Evolutionary conservation across 2,113 vertebrate species (phyloP).

Genomic region (Oceanites oceanicus): DNA sequence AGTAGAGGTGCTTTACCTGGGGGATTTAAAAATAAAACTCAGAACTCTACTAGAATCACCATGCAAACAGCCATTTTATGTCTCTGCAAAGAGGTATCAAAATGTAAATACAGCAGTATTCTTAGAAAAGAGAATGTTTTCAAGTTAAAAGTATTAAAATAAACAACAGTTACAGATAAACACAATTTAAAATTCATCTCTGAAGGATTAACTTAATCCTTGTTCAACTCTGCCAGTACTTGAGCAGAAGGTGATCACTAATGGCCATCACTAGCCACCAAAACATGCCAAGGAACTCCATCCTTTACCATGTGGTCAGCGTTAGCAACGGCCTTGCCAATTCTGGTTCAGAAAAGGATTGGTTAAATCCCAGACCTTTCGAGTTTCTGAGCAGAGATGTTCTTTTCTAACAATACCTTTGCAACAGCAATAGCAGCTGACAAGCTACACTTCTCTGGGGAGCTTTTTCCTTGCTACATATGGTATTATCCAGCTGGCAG

Average conservation of each 20-base stretch:
- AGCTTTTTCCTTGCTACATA: not conserved
- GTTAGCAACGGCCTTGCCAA: not conserved
- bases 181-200: not conserved
- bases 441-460: not conserved
- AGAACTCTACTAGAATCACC: not conserved
- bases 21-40: constrained; percentile 20
- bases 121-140: constrained; percentile 27
- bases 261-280: not conserved
- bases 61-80: constrained; percentile 3
- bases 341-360: not conserved
- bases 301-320: not conserved
- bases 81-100: constrained; percentile 46
- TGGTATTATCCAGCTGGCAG: not conserved
- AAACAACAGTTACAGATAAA: constrained; percentile 42
- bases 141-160: constrained; percentile 46
- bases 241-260: not conserved
- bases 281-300: not conserved
- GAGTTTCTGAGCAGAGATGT: not conserved
- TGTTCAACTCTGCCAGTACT: not conserved
- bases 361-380: not conserved
- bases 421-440: not conserved
- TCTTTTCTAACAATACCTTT: not conserved
- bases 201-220: constrained; percentile 34
- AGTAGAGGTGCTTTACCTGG: not conserved
- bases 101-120: constrained; percentile 30